Evolutionary conservation across 2,888 invertebrate species (phyloP), one percentile per base, ranked within the genome.

Genomic region (Bugulina stolonifera): DNA sequence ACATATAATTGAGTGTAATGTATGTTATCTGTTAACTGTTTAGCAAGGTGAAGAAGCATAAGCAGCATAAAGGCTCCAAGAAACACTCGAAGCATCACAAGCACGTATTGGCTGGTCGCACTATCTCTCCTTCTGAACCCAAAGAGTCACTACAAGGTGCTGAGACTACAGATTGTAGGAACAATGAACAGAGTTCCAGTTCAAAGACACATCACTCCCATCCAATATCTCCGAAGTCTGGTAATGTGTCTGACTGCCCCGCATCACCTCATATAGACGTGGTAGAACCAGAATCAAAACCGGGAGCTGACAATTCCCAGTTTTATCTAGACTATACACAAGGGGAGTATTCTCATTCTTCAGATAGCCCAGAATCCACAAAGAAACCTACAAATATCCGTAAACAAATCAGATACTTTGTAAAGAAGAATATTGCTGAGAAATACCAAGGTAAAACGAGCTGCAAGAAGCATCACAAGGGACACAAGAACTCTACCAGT

Each of bases 391-490:
- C 29, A 32, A n/a, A 64, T 10, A 32, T 64, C 32, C 64, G 64
- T 2, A 64, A 64, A n/a, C 32, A 64, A 5, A 32, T 64, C 14
- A 2, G 64, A 3, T 32, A 32, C n/a, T 64, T 32, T 64, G 32
- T 27, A 5, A 64, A 64, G n/a, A 27, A 27, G 5, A n/a, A n/a
- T n/a, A n/a, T n/a, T n/a, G n/a, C n/a, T n/a, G n/a, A n/a, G n/a
- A 64, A 64, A 32, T 23, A 64, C 14, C 14, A 32, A 14, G 32
- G 27, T 10, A 34, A 32, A 2, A 32, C 22, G 5, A 64, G 5
- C 14, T 64, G 5, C 64, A 64, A 64, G 32, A 64, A 64, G 34
- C 64, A 64, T n/a, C 25, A 64, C n/a, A 64, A 64, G 27, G 64
- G 64, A 18, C 64, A 64, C 27, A 64, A 64, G 32, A 27, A 32